Percentiles rank a stretch among this genome's conserved stretches.
Evolutionary conservation across 2,888 invertebrate species (phyloP).

Genomic region (Cryptosula pallasiana): DNA sequence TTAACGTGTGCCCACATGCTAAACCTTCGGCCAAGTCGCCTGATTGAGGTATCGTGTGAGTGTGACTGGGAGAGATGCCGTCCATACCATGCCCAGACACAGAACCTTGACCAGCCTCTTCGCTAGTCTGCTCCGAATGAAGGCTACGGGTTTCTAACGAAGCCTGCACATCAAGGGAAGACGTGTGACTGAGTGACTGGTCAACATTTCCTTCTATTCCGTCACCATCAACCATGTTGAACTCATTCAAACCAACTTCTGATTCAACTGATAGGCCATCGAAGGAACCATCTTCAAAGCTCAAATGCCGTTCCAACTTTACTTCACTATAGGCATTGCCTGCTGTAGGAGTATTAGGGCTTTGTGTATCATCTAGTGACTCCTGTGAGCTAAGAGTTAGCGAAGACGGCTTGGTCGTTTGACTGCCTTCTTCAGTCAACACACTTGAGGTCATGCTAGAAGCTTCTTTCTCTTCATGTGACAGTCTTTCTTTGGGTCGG

Average conservation of each 20-base stretch:
- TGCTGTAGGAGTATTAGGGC: not conserved
- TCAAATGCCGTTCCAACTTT: not conserved
- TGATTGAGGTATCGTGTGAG: not conserved
- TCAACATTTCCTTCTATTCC: not conserved
- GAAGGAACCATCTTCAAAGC: not conserved
- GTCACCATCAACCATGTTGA: not conserved
- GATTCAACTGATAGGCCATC: not conserved
- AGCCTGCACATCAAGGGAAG: not conserved
- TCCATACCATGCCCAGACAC: not conserved
- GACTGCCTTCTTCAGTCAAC: not conserved
- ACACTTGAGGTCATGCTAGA: conserved; percentile 9
- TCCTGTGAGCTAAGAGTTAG: not conserved
- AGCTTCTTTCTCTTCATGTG: conserved; percentile 2
- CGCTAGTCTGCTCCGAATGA: not conserved
- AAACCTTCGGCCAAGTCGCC: not conserved
- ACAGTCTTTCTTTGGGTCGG: conserved; percentile 4
- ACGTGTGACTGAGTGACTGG: conserved; percentile 6
- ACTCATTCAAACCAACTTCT: not conserved
- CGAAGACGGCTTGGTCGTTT: not conserved
- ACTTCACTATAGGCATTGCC: not conserved
- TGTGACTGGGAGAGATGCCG: not conserved
- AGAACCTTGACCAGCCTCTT: not conserved
- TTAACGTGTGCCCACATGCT: not conserved
- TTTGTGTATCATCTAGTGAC: not conserved
- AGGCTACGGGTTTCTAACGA: not conserved